Conservation (phyloP, 2,113 vertebrate genomes). For the Tapirus terrestris region DNA sequence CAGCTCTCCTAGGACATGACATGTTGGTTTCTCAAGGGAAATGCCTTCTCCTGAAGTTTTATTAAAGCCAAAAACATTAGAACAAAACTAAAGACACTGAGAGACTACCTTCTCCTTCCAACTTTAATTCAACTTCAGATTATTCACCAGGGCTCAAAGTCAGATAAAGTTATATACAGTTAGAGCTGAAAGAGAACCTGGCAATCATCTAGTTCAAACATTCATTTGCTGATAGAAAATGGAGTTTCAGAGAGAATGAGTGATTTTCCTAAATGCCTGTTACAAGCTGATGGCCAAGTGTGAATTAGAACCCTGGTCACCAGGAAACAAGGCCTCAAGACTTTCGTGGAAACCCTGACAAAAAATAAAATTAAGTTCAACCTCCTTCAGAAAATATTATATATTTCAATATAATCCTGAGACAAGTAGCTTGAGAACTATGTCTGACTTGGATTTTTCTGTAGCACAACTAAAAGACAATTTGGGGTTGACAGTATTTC, state of each 20-base stretch:
- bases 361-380: conserved; percentile 40
- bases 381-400: conserved; percentile 1
- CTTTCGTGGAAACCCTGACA: neutral
- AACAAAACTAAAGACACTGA: neutral
- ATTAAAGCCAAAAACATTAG: neutral
- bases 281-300: neutral
- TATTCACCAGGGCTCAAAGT: neutral
- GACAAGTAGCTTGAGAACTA: neutral
- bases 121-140: conserved; percentile 21
- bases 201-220: neutral
- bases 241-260: neutral
- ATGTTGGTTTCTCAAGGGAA: neutral
- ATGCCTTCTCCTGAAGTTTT: neutral
- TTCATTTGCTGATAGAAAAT: neutral
- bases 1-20: neutral
- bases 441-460: conserved; percentile 1
- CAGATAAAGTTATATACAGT: neutral
- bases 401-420: neutral
- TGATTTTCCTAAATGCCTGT: neutral
- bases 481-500: neutral
- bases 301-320: neutral
- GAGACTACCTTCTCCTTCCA: neutral
- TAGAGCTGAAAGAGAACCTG: neutral
- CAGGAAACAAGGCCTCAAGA: neutral
- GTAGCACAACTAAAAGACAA: neutral